Percentiles rank a stretch among this genome's conserved stretches.
phyloP scores from a whole-genome alignment of 1,140 invertebrate species.

The Parasteatoda tepidariorum region DNA sequence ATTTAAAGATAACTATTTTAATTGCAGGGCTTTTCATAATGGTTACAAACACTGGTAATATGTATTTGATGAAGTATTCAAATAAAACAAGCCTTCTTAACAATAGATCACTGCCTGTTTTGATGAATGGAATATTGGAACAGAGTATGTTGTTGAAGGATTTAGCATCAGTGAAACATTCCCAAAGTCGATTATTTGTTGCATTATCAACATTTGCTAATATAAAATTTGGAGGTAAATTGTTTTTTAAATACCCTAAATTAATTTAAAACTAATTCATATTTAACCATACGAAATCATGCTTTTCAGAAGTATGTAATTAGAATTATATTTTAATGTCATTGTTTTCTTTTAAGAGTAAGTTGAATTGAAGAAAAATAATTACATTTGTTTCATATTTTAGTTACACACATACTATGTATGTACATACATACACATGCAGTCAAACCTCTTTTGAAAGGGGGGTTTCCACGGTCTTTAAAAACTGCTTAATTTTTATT shows the following conservation, averaged over 20 bases:
- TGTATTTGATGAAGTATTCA: constrained; percentile 2
- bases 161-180: background rate
- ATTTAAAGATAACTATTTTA: background rate
- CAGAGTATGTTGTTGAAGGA: constrained; percentile 14
- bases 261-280: background rate
- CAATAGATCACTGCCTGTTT: background rate
- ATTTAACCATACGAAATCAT: background rate
- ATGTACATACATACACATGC: too few species aligned
- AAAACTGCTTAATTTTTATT: too few species aligned
- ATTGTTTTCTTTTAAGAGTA: background rate
- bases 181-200: constrained; percentile 15
- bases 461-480: too few species aligned
- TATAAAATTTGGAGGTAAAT: constrained; percentile 31
- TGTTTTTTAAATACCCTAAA: background rate
- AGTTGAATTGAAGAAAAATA: background rate
- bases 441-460: too few species aligned
- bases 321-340: background rate
- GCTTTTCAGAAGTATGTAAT: background rate
- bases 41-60: background rate
- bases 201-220: constrained; percentile 19
- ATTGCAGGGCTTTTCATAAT: constrained; percentile 18
- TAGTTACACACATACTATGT: too few species aligned
- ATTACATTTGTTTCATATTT: too few species aligned
- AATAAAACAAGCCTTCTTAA: background rate
- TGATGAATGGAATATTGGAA: constrained; percentile 28